Evolutionary conservation across 2,888 invertebrate genomes (phyloP), one percentile per base, ranked within the genome.

Genomic region (Rhingia campestris): DNA sequence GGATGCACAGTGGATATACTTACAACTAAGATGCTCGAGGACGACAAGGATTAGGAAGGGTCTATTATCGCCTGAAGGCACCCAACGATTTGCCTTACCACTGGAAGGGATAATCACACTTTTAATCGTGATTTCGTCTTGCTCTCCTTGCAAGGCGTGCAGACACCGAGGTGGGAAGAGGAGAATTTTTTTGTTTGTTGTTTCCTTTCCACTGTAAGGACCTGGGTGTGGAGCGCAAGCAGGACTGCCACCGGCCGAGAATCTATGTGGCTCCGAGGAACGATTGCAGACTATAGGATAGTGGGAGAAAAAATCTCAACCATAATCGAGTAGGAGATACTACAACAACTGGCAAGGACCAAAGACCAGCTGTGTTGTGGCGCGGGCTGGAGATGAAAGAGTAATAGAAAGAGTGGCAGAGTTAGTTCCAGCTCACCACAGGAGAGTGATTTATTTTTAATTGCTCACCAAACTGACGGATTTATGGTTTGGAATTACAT

Each of bases 21-120:
- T 56, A 69, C 67, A 41, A 63, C 69, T 53, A 80, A 84, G 73
- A 70, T 70, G 69, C 74, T 66, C 53, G 30, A 58, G 67, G 67
- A 53, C 58, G 69, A 47, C 51, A 35, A 37, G 58, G 53, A 64
- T 64, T 54, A 51, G 54, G 35, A 80, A 54, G 69, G 63, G 69
- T 82, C 72, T 72, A 67, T 82, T 63, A 58, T 79, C 51, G 82
- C 82, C 53, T 32, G 33, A 49, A 53, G 79, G 64, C 39, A 51
- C 43, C 64, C 63, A 77, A 49, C 47, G 41, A 63, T 77, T 77
- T 70, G 77, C 70, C 63, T 63, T 53, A 63, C 74, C 47, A 64
- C 66, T 75, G 74, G 87, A 89, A 89, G 89, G 90, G 90, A 90
- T 90, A 90, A 90, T 90, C 90, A 89, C 90, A 90, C 90, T 90